phyloP scores from a whole-genome alignment of 2,113 vertebrate genomes.

The Callaeas wilsoni region DNA sequence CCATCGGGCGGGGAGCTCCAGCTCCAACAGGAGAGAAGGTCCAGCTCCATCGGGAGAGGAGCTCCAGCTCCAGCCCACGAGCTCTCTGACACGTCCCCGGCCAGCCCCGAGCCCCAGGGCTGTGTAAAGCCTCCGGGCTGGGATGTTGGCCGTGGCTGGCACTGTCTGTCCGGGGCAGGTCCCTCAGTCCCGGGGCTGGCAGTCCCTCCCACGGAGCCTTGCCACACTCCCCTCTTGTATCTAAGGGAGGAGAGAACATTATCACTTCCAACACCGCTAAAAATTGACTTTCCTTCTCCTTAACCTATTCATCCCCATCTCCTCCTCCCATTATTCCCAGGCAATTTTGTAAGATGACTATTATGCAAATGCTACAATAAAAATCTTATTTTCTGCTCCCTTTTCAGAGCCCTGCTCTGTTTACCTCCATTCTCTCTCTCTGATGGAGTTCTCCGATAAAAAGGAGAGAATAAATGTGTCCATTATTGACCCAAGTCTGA shows the following conservation, averaged over 20 bases:
- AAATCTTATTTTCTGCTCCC: conserved; percentile 38
- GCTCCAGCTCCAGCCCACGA: background rate
- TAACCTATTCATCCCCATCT: conserved; percentile 29
- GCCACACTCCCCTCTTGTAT: background rate
- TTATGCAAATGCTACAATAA: conserved; percentile 60
- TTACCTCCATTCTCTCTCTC: conserved; percentile 14
- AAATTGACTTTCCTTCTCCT: conserved; percentile 21
- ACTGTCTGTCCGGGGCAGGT: background rate
- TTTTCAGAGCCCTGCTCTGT: conserved; percentile 20
- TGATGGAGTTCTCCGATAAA: conserved; percentile 17
- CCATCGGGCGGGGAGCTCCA: background rate
- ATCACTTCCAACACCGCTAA: background rate
- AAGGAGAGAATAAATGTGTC: conserved; percentile 26
- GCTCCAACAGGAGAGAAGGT: background rate
- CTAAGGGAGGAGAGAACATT: background rate
- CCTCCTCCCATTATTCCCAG: conserved; percentile 35
- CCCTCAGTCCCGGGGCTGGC: background rate
- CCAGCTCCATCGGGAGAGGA: background rate
- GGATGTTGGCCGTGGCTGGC: rapidly evolving
- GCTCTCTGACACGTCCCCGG: background rate
- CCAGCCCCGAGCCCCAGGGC: no score
- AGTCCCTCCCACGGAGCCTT: rapidly evolving
- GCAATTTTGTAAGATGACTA: conserved; percentile 42
- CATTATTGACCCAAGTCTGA: background rate
- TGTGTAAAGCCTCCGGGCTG: rapidly evolving